Base-by-base conservation (phyloP, 1,140 invertebrate genomes). In the Drosophila orena region DNA sequence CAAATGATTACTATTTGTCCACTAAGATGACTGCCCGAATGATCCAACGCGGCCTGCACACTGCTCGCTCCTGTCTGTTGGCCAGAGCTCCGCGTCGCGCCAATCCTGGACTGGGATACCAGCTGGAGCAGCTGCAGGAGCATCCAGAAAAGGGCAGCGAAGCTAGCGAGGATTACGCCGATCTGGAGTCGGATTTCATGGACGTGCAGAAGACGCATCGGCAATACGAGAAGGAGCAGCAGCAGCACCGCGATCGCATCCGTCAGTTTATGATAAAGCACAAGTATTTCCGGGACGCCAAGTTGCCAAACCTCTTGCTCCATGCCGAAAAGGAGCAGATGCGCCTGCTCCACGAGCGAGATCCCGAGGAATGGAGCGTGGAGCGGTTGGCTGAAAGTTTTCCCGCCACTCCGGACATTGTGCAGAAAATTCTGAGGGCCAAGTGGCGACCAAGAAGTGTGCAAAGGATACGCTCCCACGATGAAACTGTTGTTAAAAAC, bases 251-350 rank as follows among this genome's bases (percentile, higher is more conserved):
- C 38, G 93, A 94, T 60, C 90, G 86, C 20, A 46, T 94, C 4
- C 94, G 94, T 55, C 93, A 93, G 43, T 91, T 93, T 40, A 96
- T 97, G 62, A 93, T 96, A 0, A 93, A 93, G 70, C 93, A 94
- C n/a, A 97, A 96, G 91, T 97, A 96, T 84, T 96, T 97, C 83
- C 95, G 95, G 47, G 93, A 94, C 70, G 92, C 94, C 56, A 93
- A 94, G 60, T 93, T 95, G 60, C 94, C 95, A 0, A 96, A 95
- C 81, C 94, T 98, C n/a, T 81, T 98, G 57, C 97, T 96, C 1
- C 97, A 95, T 93, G 94, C 94, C 70, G 97, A 98, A 88, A 97
- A 96, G 88, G 94, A 97, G 92, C 95, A 97, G 92, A 97, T 98
- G 49, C 93, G 94, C 49, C 94, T 94, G 71, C 93, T 98, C 2